A percentile compares a stretch with the other conserved stretches of the same genome.
Conservation (phyloP, 2,113 vertebrate species). For the Lophius piscatorius region DNA sequence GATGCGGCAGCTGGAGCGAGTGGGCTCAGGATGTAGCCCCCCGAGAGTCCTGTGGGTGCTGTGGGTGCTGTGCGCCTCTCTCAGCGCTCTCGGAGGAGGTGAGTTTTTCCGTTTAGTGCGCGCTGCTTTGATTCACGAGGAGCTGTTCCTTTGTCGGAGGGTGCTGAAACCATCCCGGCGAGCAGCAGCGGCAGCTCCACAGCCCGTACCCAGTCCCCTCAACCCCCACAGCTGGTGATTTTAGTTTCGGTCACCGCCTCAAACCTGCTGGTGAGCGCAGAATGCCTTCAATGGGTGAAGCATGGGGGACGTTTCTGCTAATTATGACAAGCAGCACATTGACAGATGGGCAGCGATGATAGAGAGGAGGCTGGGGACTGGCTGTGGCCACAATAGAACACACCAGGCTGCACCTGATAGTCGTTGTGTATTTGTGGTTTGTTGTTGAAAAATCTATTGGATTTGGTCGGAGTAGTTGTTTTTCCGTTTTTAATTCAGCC, state of each 20-base stretch:
- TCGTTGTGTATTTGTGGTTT: slow-evolving; percentile 20
- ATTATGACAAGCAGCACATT: slow-evolving; percentile 38
- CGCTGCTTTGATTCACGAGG: slow-evolving; percentile 58
- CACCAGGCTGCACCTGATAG: slow-evolving; percentile 9
- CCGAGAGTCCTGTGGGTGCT: slow-evolving; percentile 78
- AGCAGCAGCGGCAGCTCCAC: slow-evolving; percentile 14
- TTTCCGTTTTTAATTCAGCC: background rate
- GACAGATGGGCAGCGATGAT: slow-evolving; percentile 34
- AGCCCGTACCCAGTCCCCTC: slow-evolving; percentile 19
- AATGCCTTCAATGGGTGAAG: slow-evolving; percentile 16
- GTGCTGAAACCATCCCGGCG: slow-evolving; percentile 78
- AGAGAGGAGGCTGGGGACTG: background rate
- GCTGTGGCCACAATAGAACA: slow-evolving; percentile 15
- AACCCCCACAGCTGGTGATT: slow-evolving; percentile 26
- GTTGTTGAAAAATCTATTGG: no score
- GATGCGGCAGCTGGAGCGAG: slow-evolving; percentile 77
- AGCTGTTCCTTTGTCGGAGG: slow-evolving; percentile 79
- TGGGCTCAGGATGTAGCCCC: slow-evolving; percentile 68
- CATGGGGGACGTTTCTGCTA: slow-evolving; percentile 30
- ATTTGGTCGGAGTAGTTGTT: no score
- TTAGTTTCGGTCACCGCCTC: background rate
- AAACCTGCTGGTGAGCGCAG: background rate
- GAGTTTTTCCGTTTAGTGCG: slow-evolving; percentile 40
- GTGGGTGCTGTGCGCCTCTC: slow-evolving; percentile 72
- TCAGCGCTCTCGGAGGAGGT: slow-evolving; percentile 82